Conservation (phyloP, 2,888 invertebrate genomes). For the Eubasilissa splendida region DNA sequence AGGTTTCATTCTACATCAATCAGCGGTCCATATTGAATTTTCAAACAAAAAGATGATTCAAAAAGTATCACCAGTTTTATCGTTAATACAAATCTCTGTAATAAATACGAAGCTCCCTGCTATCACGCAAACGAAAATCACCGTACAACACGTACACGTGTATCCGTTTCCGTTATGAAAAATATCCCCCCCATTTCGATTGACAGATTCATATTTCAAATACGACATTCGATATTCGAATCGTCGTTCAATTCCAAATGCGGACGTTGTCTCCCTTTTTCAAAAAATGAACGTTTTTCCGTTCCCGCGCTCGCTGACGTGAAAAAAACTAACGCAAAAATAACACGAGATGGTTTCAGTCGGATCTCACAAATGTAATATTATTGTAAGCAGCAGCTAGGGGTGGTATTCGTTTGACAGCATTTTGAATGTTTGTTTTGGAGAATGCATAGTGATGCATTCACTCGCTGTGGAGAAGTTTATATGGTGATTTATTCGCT, state of each 20-base stretch:
- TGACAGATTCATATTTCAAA: constrained; percentile 47
- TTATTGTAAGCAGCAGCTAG: background rate
- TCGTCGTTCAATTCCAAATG: constrained; percentile 45
- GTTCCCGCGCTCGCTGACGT: constrained; percentile 22
- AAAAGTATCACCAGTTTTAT: background rate
- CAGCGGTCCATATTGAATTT: too few relatives aligned
- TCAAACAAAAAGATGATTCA: too few relatives aligned
- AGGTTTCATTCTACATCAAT: too few relatives aligned
- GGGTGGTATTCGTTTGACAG: constrained; percentile 4
- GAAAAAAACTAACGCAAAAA: constrained; percentile 17
- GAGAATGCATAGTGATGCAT: constrained; percentile 6
- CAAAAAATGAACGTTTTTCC: constrained; percentile 32
- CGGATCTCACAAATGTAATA: background rate
- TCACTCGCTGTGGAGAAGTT: too few relatives aligned
- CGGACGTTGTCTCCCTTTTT: constrained; percentile 42
- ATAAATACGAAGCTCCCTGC: background rate
- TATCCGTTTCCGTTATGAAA: constrained; percentile 40
- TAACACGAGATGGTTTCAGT: background rate
- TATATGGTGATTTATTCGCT: too few relatives aligned
- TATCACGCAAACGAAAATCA: constrained; percentile 11
- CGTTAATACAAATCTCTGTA: constrained; percentile 1
- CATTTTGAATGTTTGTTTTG: background rate
- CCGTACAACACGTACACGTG: background rate
- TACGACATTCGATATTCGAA: constrained; percentile 47
- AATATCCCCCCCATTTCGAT: constrained; percentile 42